phyloP scores from a whole-genome alignment of 2,797 vertebrate species.

The Lemur catta region DNA sequence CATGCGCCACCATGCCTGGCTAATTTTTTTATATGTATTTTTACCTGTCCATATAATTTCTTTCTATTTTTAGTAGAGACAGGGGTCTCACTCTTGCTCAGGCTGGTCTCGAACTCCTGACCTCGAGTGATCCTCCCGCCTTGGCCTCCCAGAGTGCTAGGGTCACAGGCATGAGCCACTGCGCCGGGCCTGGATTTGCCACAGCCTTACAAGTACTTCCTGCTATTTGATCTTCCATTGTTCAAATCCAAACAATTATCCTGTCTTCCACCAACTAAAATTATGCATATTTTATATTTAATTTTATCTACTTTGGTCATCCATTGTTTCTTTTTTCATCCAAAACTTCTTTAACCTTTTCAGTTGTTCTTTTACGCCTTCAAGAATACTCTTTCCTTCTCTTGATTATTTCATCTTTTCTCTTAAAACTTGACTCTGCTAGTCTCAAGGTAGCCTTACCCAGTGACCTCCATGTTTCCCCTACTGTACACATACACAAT shows the following conservation, averaged over 20 bases:
- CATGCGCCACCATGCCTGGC: no score
- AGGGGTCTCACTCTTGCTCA: no score
- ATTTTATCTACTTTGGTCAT: not conserved
- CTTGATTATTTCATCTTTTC: not conserved
- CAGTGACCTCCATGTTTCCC: not conserved
- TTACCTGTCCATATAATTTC: no score
- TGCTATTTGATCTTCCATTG: not conserved
- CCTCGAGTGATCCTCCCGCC: no score
- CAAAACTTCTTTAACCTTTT: not conserved
- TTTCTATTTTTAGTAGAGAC: no score
- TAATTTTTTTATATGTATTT: no score
- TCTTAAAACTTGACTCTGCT: not conserved
- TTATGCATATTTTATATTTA: slow-evolving; percentile 1
- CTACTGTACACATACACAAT: not conserved
- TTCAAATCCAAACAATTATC: not conserved
- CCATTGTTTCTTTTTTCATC: slow-evolving; percentile 8
- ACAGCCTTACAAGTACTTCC: not conserved
- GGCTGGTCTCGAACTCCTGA: no score
- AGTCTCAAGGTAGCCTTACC: not conserved
- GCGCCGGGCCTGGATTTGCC: not conserved
- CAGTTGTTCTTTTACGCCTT: not conserved
- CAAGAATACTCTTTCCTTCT: not conserved
- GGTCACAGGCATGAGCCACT: no score
- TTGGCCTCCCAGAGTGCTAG: no score
- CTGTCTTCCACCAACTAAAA: not conserved